Conservation (phyloP, 2,888 invertebrate species). For the Drosophila yooni region DNA sequence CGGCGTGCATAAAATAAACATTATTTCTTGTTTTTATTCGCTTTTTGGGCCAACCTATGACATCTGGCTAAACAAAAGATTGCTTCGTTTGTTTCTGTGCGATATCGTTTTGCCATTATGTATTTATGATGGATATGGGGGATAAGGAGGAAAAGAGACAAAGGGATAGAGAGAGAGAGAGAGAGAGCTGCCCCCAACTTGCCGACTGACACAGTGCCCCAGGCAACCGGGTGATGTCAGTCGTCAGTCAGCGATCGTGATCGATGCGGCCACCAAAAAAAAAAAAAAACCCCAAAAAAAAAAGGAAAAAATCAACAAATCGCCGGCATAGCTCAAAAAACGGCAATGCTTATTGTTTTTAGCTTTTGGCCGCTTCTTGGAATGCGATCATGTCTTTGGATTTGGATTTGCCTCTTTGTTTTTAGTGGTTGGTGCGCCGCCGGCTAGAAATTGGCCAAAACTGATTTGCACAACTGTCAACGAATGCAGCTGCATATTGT, state of each 20-base stretch:
- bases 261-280: slow-evolving; percentile 68
- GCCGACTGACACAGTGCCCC: slow-evolving; percentile 43
- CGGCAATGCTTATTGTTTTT: slow-evolving; percentile 43
- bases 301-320: slow-evolving; percentile 18
- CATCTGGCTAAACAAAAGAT: slow-evolving; percentile 55
- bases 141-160: slow-evolving; percentile 3
- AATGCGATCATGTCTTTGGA: slow-evolving; percentile 70
- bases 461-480: slow-evolving; percentile 73
- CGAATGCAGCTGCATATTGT: slow-evolving; percentile 65
- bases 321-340: slow-evolving; percentile 5
- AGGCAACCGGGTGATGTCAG: slow-evolving; percentile 65
- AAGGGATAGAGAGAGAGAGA: background rate
- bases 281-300: background rate
- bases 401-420: slow-evolving; percentile 16
- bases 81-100: slow-evolving; percentile 28
- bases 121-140: slow-evolving; percentile 36
- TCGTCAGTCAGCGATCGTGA: slow-evolving; percentile 70
- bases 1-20: background rate
- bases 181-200: slow-evolving; percentile 34
- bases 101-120: slow-evolving; percentile 41
- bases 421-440: slow-evolving; percentile 27
- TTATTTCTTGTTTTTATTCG: slow-evolving; percentile 2
- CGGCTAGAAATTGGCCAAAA: slow-evolving; percentile 73
- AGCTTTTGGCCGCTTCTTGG: slow-evolving; percentile 55
- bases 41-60: slow-evolving; percentile 55